Evolutionary conservation across 2,888 invertebrate genomes (phyloP).

Genomic region (Diachrysia chrysitis): DNA sequence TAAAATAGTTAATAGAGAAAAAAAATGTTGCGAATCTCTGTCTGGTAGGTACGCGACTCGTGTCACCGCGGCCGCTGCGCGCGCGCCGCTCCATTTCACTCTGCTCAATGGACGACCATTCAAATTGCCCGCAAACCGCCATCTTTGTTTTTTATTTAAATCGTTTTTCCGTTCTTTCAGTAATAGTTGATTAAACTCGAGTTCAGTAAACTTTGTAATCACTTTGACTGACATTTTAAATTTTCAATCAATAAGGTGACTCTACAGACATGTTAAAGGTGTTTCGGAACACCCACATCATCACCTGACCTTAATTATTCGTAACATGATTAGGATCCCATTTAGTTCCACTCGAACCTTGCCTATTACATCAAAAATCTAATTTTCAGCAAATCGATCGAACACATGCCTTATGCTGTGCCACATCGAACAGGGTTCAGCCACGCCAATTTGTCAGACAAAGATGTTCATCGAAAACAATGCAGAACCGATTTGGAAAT

Average conservation of each 20-base stretch:
- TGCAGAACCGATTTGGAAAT: slow-evolving; percentile 81
- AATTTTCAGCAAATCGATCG: slow-evolving; percentile 77
- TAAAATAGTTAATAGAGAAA: slow-evolving; percentile 44
- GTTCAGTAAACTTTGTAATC: slow-evolving; percentile 74
- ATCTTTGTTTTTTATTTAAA: slow-evolving; percentile 75
- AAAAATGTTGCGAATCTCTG: slow-evolving; percentile 71
- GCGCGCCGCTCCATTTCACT: slow-evolving; percentile 78
- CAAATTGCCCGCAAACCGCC: slow-evolving; percentile 76
- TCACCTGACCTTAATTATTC: slow-evolving; percentile 52
- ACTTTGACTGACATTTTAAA: slow-evolving; percentile 63
- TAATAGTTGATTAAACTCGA: slow-evolving; percentile 72
- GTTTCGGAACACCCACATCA: slow-evolving; percentile 61
- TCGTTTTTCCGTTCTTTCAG: slow-evolving; percentile 74
- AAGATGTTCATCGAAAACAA: slow-evolving; percentile 87
- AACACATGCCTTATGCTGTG: slow-evolving; percentile 65
- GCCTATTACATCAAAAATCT: slow-evolving; percentile 75
- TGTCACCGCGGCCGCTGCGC: slow-evolving; percentile 75
- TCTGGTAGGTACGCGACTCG: slow-evolving; percentile 73
- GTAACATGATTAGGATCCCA: slow-evolving; percentile 70
- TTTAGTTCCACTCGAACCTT: slow-evolving; percentile 74
- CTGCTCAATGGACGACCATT: slow-evolving; percentile 77
- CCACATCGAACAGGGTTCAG: slow-evolving; percentile 68
- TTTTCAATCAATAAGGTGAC: slow-evolving; percentile 65
- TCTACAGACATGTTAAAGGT: slow-evolving; percentile 44
- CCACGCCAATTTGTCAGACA: slow-evolving; percentile 80